phyloP scores from a whole-genome alignment of 2,113 vertebrate species.

The Herpetotheres cachinnans region DNA sequence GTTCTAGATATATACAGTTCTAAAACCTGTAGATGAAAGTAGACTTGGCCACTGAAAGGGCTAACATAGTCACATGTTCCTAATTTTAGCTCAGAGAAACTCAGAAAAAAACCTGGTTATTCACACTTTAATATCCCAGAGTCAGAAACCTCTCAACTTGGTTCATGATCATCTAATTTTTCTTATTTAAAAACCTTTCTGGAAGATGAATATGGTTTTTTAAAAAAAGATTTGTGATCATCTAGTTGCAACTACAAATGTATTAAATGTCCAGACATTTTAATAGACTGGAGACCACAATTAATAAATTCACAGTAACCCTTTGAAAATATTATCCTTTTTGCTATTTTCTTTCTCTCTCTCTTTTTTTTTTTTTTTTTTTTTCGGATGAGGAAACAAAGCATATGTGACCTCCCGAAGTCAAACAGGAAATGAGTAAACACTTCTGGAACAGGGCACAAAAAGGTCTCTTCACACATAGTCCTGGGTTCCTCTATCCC shows the following conservation, averaged over 20 bases:
- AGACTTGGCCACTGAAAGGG: not conserved
- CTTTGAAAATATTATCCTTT: not conserved
- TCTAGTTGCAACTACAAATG: not conserved
- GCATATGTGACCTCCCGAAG: not conserved
- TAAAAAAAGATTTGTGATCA: not conserved
- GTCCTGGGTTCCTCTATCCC: not conserved
- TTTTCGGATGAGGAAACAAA: not conserved
- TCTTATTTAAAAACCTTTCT: not conserved
- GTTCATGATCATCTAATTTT: not conserved
- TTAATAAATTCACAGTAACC: not conserved
- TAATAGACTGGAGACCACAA: not conserved
- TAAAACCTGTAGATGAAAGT: not conserved
- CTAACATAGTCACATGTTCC: not conserved
- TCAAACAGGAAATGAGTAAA: not conserved
- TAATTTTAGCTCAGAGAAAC: not conserved
- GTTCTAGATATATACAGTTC: not conserved
- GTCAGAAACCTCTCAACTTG: not conserved
- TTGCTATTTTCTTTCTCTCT: not conserved
- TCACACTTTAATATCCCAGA: not conserved
- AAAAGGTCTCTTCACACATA: not conserved
- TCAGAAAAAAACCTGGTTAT: not conserved
- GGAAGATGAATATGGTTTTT: not conserved
- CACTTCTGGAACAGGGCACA: not conserved
- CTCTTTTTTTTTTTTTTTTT: not conserved
- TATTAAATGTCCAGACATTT: not conserved